Evolutionary conservation across 2,797 vertebrate species (phyloP).

Genomic region (Heterohyrax brucei): DNA sequence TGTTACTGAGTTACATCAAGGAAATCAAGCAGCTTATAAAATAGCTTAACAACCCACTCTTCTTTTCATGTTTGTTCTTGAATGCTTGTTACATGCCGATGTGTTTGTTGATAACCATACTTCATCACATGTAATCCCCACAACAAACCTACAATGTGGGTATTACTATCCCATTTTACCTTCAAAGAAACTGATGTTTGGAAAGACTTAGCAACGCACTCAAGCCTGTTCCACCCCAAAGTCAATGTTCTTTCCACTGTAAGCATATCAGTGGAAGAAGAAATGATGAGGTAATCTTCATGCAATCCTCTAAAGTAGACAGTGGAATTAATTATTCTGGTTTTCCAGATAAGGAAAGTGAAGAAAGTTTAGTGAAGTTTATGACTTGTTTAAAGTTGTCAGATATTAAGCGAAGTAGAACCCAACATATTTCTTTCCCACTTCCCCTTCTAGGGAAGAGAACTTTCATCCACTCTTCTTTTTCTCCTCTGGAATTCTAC

Average conservation of each 20-base stretch:
- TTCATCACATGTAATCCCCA: not conserved
- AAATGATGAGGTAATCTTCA: not conserved
- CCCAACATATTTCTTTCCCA: not conserved
- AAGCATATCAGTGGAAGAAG: not conserved
- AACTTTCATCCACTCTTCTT: no score
- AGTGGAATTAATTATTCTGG: no score
- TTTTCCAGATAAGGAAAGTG: not conserved
- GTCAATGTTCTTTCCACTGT: not conserved
- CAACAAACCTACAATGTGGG: rapidly evolving
- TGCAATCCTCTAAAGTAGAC: no score
- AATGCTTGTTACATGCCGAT: not conserved
- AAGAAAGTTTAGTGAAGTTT: not conserved
- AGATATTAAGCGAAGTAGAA: not conserved
- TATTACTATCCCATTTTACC: not conserved
- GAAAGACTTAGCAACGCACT: rapidly evolving
- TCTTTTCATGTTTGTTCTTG: not conserved
- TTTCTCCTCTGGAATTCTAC: not conserved
- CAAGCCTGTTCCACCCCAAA: not conserved
- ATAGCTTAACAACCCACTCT: not conserved
- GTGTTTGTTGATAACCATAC: not conserved
- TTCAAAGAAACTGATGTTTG: not conserved
- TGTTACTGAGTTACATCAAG: not conserved
- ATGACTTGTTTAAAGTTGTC: not conserved
- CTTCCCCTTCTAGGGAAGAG: not conserved
- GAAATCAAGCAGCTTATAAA: not conserved